A percentile compares a stretch with the other conserved stretches of the same genome.
Evolutionary conservation across 2,888 invertebrate species (phyloP).

Genomic region (Polyommatus iphigenia): DNA sequence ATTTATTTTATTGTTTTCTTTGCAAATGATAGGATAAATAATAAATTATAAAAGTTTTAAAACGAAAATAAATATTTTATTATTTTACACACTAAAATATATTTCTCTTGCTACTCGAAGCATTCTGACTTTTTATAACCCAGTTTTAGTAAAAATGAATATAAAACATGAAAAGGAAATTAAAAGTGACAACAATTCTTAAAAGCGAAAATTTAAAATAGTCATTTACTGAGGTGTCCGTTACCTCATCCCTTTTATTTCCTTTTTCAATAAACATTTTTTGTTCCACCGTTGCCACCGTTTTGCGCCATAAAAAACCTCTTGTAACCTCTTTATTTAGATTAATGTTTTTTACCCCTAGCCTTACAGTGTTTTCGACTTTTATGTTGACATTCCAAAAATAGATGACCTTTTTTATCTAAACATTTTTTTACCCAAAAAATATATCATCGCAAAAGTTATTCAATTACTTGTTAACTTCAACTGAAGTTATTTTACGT

Average conservation of each 20-base stretch:
- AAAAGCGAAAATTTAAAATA: neutral
- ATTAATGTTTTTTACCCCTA: conserved; percentile 22
- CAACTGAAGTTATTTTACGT: neutral
- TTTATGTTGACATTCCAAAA: conserved; percentile 24
- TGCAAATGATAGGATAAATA: no score
- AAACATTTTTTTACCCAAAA: neutral
- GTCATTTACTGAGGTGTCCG: neutral
- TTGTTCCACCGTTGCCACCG: neutral
- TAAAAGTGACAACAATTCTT: neutral
- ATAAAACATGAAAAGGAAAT: neutral
- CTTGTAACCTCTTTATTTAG: conserved; percentile 23
- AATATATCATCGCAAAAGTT: neutral
- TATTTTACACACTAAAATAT: neutral
- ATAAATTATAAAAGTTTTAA: no score
- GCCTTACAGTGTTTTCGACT: conserved; percentile 15
- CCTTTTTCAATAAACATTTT: conserved; percentile 22
- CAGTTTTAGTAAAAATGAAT: neutral
- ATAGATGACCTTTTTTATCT: conserved; percentile 25
- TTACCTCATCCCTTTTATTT: conserved; percentile 19
- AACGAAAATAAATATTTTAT: neutral
- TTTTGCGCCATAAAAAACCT: conserved; percentile 22
- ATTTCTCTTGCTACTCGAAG: neutral
- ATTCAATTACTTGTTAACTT: neutral
- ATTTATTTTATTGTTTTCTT: no score
- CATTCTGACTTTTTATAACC: neutral